These are phyloP conservation scores for Pristionchus fissidentatus DNA, from an alignment of 2,888 invertebrate species.

Conservation along the genomic window DNA sequence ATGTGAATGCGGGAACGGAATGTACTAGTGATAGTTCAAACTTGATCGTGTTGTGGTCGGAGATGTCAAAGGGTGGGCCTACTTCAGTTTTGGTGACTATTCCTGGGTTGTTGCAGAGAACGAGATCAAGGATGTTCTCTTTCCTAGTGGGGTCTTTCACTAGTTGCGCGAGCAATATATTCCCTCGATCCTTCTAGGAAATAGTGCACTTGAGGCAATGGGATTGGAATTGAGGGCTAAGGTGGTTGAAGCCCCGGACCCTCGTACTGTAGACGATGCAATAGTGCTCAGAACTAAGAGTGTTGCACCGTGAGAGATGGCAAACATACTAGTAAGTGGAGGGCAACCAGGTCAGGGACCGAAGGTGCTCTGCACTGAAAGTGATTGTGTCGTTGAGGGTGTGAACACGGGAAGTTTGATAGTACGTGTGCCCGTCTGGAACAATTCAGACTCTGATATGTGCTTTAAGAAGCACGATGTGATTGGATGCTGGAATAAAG, in stretches of 20 bases:
- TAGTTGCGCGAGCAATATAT: background rate
- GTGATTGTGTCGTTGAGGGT: background rate
- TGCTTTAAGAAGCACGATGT: background rate
- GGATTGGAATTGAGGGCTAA: slow-evolving; percentile 1
- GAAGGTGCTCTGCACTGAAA: background rate
- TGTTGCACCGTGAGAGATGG: background rate
- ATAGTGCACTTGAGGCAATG: background rate
- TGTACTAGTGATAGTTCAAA: too few species aligned
- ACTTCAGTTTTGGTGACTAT: too few species aligned
- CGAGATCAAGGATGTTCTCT: too few species aligned
- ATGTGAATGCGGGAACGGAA: too few species aligned
- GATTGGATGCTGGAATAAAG: background rate
- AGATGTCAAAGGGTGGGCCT: too few species aligned
- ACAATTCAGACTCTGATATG: background rate
- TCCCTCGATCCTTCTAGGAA: background rate
- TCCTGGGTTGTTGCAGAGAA: too few species aligned
- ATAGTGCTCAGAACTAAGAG: background rate
- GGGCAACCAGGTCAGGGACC: background rate
- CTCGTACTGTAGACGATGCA: background rate
- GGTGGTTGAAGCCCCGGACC: background rate
- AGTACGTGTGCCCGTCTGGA: background rate
- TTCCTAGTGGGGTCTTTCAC: too few species aligned
- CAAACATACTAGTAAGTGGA: background rate
- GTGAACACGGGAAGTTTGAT: background rate
- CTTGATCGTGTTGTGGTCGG: too few species aligned